Base-by-base conservation (phyloP, 1,140 invertebrate genomes). In the Aphis craccivora region DNA sequence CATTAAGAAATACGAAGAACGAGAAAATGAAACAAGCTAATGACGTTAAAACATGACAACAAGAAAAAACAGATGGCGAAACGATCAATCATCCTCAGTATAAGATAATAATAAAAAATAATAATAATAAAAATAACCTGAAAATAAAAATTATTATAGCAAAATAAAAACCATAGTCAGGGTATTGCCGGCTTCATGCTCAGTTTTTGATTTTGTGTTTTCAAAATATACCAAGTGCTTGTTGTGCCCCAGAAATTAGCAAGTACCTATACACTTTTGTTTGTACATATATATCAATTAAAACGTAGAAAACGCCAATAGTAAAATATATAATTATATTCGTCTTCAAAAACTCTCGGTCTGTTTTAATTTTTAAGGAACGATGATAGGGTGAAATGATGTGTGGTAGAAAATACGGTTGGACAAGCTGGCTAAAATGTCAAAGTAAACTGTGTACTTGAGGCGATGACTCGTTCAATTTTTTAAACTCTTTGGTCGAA, bases 31-130 rank as follows among this genome's bases (percentile, higher is more conserved):
- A 67, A 76, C n/a, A 76, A 14, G 6, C 55, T 76, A 81, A 91
- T 76, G 90, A 76, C 60, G 90, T 91, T 48, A 40, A 40, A 91
- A 81, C 20, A 45, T 40, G 89, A 60, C 53, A 90, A 43, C 25
- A 40, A 67, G 53, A 60, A 60, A 55, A 53, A 90, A 30, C 48
- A 91, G 90, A 91, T 48, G 90, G 90, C 30, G 40, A 81, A 81
- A 91, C 90, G 43, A 91, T 91, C 90, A 91, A 91, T 91, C 90
- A 91, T 91, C 30, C 43, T 45, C 67, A 25, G 53, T 90, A 67
- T 90, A 20, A 40, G 87, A 43, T 67, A 90, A 25, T 60, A 60
- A 53, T n/a, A 90, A 22, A 35, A 30, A 45, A 22, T 35, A n/a
- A 35, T 81, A 81, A 81, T 76, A 35, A 81, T 37, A n/a, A 48